A percentile compares a stretch with the other conserved stretches of the same genome.
These are phyloP conservation scores for Craterocephalus amniculus DNA, from an alignment of 2,797 vertebrate species.

Conservation along the genomic window DNA sequence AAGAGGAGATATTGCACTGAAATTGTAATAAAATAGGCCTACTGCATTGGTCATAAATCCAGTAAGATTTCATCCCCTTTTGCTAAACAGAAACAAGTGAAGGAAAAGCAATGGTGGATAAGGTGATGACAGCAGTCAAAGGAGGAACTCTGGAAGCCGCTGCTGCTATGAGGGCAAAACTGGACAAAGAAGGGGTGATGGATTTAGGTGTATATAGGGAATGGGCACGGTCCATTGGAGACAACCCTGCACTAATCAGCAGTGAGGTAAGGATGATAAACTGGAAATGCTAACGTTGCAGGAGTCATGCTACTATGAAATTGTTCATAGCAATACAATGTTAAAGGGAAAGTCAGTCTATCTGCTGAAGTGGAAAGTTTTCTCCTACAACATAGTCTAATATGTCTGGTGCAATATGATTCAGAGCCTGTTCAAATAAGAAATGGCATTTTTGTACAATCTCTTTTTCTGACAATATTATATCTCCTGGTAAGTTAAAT, in stretches of 20 bases:
- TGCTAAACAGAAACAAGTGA: background rate
- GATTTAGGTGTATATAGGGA: slow-evolving; percentile 77
- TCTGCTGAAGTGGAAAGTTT: no score
- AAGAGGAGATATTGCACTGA: background rate
- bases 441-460: background rate
- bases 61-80: background rate
- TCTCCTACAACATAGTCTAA: no score
- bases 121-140: slow-evolving; percentile 84
- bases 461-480: background rate
- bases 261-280: slow-evolving; percentile 80
- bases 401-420: no score
- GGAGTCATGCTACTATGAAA: background rate
- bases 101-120: slow-evolving; percentile 76
- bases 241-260: slow-evolving; percentile 82
- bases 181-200: slow-evolving; percentile 64
- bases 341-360: no score
- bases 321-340: no score
- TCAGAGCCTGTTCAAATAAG: no score
- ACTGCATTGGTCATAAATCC: background rate
- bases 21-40: background rate
- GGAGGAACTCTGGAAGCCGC: slow-evolving; percentile 83
- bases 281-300: background rate
- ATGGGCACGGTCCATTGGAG: slow-evolving; percentile 84
- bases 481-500: background rate
- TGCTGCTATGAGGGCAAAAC: slow-evolving; percentile 79